These are phyloP conservation scores for Sebastiscus albofasciatus DNA, from an alignment of 2,797 vertebrate genomes.

Conservation along the genomic window DNA sequence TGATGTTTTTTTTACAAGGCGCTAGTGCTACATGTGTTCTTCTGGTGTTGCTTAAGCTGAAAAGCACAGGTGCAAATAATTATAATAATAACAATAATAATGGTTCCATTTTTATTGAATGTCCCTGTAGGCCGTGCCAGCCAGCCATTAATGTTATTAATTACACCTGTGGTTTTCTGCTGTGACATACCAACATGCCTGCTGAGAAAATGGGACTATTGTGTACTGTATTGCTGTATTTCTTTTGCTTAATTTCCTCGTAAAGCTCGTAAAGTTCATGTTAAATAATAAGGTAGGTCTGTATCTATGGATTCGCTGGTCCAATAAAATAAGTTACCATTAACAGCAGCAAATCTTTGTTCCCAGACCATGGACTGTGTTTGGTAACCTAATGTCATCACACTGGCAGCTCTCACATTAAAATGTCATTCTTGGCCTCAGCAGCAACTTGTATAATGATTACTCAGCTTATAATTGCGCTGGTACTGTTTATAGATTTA, in stretches of 20 bases:
- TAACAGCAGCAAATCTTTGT: neutral
- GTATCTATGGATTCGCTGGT: neutral
- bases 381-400: neutral
- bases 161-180: neutral
- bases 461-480: neutral
- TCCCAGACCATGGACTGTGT: neutral
- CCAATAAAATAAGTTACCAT: neutral
- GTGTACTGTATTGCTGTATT: neutral
- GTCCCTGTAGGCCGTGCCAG: neutral
- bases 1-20: neutral
- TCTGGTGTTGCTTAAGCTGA: neutral
- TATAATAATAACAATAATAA: neutral
- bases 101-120: neutral
- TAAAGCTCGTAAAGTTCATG: neutral
- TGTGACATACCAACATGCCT: neutral
- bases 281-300: neutral
- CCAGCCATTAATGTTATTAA: neutral
- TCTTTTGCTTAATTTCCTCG: neutral
- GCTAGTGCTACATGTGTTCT: neutral
- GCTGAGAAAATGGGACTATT: neutral
- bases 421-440: neutral
- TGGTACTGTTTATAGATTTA: conserved; percentile 9
- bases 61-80: neutral
- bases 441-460: neutral
- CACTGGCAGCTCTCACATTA: neutral